Evolutionary conservation across 2,113 vertebrate species (phyloP).

Genomic region (Pagrus major): DNA sequence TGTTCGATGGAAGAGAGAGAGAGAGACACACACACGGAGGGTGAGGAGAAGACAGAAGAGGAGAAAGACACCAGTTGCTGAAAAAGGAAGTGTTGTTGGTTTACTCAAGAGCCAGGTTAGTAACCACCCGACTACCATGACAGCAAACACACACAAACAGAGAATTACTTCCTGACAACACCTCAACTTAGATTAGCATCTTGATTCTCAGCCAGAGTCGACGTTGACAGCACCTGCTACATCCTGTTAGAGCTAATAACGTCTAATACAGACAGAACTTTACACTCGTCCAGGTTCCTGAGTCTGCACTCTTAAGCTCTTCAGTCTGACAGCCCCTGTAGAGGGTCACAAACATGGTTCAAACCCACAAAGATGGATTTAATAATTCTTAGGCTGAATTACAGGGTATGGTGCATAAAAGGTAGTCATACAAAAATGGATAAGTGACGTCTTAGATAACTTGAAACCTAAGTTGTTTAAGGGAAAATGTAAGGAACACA

Average conservation of each 20-base stretch:
- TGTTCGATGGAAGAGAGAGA: slow-evolving; percentile 40
- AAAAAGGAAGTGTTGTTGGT: slow-evolving; percentile 65
- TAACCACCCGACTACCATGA: slow-evolving; percentile 46
- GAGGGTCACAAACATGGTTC: background rate
- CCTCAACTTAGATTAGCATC: background rate
- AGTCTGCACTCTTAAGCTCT: background rate
- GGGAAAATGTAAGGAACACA: background rate
- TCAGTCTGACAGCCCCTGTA: background rate
- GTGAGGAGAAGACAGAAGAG: slow-evolving; percentile 24
- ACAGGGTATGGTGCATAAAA: background rate
- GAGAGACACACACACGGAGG: slow-evolving; percentile 12
- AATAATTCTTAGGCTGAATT: background rate
- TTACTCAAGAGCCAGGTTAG: slow-evolving; percentile 65
- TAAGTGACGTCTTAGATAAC: background rate
- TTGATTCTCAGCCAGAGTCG: slow-evolving; percentile 19
- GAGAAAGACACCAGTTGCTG: slow-evolving; percentile 29
- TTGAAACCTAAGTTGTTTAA: background rate
- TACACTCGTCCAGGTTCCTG: background rate
- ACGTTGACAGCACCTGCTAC: slow-evolving; percentile 34
- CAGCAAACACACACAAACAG: slow-evolving; percentile 4
- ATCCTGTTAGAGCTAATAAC: slow-evolving; percentile 43
- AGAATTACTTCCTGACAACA: slow-evolving; percentile 45
- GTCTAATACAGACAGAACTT: background rate
- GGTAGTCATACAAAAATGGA: too few relatives aligned
- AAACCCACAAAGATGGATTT: background rate